Evolutionary conservation across 2,797 vertebrate genomes (phyloP).

Genomic region (Gobio occitaniae): DNA sequence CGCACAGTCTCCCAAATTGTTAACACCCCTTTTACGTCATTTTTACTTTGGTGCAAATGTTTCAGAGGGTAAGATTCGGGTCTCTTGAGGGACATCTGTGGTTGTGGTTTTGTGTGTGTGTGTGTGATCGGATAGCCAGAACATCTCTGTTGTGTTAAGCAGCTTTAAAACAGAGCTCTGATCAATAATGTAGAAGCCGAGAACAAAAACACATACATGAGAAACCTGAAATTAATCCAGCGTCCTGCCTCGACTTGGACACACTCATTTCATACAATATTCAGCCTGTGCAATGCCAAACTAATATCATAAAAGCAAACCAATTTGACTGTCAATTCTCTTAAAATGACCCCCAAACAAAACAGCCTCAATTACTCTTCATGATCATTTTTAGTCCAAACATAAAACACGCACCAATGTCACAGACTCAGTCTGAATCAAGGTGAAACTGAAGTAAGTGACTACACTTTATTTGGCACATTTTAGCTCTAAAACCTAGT

Average conservation of each 20-base stretch:
- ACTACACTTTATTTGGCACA: neutral
- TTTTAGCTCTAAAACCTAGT: neutral
- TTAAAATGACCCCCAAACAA: neutral
- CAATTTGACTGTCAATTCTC: neutral
- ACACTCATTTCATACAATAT: conserved; percentile 13
- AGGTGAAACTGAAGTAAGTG: neutral
- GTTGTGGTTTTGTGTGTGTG: conserved; percentile 21
- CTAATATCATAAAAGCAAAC: neutral
- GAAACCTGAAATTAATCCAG: conserved; percentile 18
- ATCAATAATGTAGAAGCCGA: conserved; percentile 46
- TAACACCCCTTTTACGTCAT: conserved; percentile 22
- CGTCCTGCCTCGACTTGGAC: conserved; percentile 23
- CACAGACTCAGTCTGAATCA: neutral
- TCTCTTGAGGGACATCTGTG: conserved; percentile 14
- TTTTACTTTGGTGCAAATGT: conserved; percentile 36
- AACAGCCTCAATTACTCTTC: neutral
- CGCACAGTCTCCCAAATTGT: neutral
- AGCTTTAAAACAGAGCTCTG: conserved; percentile 36
- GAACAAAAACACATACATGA: conserved; percentile 59
- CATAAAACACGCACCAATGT: neutral
- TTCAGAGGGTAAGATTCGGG: neutral
- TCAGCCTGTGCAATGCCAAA: neutral
- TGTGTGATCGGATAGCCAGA: conserved; percentile 41
- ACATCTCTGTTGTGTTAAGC: conserved; percentile 30
- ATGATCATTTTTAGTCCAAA: neutral